Evolutionary conservation across 2,113 vertebrate genomes (phyloP), one percentile per base, ranked within the genome.

Genomic region (Epinephelus lanceolatus): DNA sequence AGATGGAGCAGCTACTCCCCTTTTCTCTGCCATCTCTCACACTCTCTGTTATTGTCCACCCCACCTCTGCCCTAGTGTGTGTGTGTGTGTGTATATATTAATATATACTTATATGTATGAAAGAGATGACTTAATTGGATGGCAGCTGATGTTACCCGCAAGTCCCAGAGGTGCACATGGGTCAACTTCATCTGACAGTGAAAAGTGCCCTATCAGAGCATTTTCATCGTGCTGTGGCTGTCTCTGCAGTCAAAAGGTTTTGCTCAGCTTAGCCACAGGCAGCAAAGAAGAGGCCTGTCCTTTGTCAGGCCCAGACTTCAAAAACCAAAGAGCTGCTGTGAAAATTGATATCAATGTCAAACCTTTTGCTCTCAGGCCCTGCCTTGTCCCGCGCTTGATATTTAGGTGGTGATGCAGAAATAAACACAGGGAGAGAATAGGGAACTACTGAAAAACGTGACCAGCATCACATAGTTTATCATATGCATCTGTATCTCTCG

Each of bases 71-170:
- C 12, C 71, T n/a, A 14, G 7, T 53, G n/a, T 25, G 21, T 71
- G 13, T 82, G 2, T 63, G n/a, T 25, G 25, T 71, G 13, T 82
- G 2, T 63, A 4, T 63, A 11, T 68, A 6, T 49, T 23, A 66
- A 8, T 76, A 9, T 65, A 6, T 65, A 65, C 82, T 14, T 60
- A 47, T 53, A 47, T 30, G 18, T 67, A 73, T 87, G 76, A 86
- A 87, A 85, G 75, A 83, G 52, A 83, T 55, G 49, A 84, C 86
- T 81, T 92, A 90, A 92, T 82, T 91, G 89, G 81, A 92, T 85
- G 80, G 45, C 56, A 72, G 71, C 65, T 71, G 18, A 76, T 79
- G 82, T 86, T 86, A 76, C 57, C 81, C 79, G 68, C 69, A 72
- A 81, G 74, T 82, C 88, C 88, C 86, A 56, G 75, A 76, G 88